phyloP scores from a whole-genome alignment of 53 echinoderm and acorn worm species.

The Henricia sp. region DNA sequence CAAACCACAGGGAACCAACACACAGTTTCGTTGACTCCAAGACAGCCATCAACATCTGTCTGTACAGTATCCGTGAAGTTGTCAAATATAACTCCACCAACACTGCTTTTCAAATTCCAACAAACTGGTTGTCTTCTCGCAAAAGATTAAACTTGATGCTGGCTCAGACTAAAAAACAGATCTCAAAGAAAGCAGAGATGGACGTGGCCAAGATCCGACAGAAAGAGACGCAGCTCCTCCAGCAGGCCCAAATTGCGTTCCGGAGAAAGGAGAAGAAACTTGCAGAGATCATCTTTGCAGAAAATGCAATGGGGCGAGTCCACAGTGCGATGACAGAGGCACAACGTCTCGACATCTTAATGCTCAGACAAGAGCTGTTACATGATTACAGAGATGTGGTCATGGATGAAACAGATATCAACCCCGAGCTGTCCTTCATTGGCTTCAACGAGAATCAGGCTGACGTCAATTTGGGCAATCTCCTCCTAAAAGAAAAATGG shows the following conservation, averaged over 20 bases:
- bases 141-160: constrained; percentile 14
- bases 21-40: background rate
- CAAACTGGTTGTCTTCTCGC: background rate
- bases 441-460: background rate
- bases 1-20: background rate
- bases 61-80: background rate
- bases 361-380: constrained; percentile 4
- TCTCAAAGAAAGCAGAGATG: background rate
- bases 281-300: background rate
- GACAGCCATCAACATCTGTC: background rate
- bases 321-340: background rate
- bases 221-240: background rate
- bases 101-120: background rate
- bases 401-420: background rate
- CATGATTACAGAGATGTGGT: constrained; percentile 16
- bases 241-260: background rate
- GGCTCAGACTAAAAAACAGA: background rate
- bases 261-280: constrained; percentile 9
- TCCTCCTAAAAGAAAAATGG: constrained; percentile 13
- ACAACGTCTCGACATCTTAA: background rate
- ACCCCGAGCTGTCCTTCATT: background rate
- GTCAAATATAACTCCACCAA: background rate
- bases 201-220: background rate
- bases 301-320: background rate
- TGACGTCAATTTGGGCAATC: background rate